Conservation (phyloP, 2,113 vertebrate genomes). For the Acrocephalus kingi region DNA sequence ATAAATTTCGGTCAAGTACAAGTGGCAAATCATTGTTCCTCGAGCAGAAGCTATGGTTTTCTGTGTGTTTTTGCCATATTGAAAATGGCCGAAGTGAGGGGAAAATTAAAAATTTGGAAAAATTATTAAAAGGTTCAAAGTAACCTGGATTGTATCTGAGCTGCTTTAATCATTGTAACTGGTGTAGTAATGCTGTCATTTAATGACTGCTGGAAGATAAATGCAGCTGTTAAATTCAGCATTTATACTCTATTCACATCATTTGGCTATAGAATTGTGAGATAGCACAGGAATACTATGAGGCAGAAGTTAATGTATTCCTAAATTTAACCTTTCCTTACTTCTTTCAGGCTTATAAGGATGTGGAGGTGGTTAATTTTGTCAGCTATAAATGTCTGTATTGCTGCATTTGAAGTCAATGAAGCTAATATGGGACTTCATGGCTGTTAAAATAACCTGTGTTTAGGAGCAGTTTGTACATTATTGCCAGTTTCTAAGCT, state of each 20-base stretch:
- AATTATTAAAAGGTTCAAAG: not conserved
- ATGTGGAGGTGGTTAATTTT: not conserved
- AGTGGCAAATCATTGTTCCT: not conserved
- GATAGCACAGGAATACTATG: not conserved
- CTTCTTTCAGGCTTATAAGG: not conserved
- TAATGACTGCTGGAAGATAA: not conserved
- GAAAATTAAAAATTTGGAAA: not conserved
- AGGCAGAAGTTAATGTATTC: not conserved
- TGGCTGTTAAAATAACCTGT: not conserved
- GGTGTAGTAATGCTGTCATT: not conserved
- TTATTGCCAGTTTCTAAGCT: not conserved
- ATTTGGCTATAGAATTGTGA: not conserved
- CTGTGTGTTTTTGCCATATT: not conserved
- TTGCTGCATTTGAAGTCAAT: not conserved
- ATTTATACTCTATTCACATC: accelerated
- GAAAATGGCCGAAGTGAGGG: not conserved
- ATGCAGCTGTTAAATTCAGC: not conserved
- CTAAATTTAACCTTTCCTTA: not conserved
- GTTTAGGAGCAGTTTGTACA: not conserved
- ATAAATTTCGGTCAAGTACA: not conserved
- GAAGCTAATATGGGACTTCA: not conserved
- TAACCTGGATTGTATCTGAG: not conserved
- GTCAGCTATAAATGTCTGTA: not conserved
- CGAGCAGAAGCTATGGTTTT: not conserved
- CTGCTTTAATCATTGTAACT: not conserved